Evolutionary conservation across 2,113 vertebrate genomes (phyloP).

Genomic region (Odontesthes bonariensis): DNA sequence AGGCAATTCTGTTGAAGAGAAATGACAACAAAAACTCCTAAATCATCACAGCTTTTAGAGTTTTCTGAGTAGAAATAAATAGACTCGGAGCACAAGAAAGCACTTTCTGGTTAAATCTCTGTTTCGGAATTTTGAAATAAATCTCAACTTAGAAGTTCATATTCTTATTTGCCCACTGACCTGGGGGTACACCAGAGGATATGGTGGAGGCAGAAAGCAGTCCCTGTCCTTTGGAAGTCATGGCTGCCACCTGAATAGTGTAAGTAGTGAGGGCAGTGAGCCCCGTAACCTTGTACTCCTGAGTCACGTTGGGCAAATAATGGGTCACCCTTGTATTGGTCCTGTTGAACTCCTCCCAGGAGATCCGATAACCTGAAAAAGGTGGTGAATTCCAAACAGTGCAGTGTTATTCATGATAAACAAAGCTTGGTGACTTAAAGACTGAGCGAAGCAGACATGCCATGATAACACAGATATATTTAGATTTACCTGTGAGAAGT

Average conservation of each 20-base stretch:
- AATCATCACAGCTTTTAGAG: neutral
- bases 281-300: constrained; percentile 96
- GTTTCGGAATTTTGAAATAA: constrained; percentile 5
- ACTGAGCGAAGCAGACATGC: constrained; percentile 1
- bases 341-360: constrained; percentile 99
- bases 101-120: neutral
- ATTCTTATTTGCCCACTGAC: constrained; percentile 74
- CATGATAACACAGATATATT: constrained; percentile 10
- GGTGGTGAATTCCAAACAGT: neutral
- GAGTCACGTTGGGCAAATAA: constrained; percentile 94
- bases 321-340: constrained; percentile 97
- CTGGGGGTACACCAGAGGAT: constrained; percentile 97
- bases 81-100: neutral
- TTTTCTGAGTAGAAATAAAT: neutral
- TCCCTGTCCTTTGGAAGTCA: constrained; percentile 97
- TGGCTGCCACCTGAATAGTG: constrained; percentile 97
- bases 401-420: neutral
- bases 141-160: neutral
- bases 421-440: neutral
- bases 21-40: neutral
- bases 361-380: constrained; percentile 93
- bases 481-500: constrained; percentile 88
- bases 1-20: constrained; percentile 87
- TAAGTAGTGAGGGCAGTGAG: constrained; percentile 98
- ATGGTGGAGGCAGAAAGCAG: constrained; percentile 95